Conservation (phyloP, 2,113 vertebrate species). For the Corvus hawaiiensis region DNA sequence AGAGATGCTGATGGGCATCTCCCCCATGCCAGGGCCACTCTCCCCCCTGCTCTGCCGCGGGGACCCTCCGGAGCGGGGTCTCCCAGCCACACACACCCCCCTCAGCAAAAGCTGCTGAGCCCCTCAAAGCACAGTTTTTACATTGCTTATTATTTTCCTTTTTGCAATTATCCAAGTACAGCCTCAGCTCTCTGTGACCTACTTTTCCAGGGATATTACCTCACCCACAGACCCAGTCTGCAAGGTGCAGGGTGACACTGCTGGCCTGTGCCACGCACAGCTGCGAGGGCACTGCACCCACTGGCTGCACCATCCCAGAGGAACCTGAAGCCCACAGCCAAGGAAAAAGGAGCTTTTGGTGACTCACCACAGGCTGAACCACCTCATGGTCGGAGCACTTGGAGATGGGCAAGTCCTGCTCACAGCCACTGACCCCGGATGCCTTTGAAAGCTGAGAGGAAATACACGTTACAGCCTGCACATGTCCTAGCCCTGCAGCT, state of each 20-base stretch:
- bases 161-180: background rate
- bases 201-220: background rate
- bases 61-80: background rate
- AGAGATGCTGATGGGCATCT: conserved; percentile 20
- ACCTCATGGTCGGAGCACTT: background rate
- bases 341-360: background rate
- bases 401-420: conserved; percentile 31
- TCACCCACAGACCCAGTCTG: background rate
- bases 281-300: background rate
- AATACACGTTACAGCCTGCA: fast-evolving
- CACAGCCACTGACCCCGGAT: conserved; percentile 30
- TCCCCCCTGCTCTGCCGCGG: background rate
- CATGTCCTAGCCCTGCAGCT: fast-evolving
- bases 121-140: background rate
- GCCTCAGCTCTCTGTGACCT: background rate
- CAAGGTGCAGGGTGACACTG: background rate
- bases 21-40: background rate
- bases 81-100: background rate
- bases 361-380: conserved; percentile 55
- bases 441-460: conserved; percentile 54
- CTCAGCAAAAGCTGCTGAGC: background rate
- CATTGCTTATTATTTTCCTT: background rate
- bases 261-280: background rate
- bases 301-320: fast-evolving
- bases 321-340: fast-evolving